Conservation (phyloP, 2,888 invertebrate genomes). For the Dastarcus helophoroides region DNA sequence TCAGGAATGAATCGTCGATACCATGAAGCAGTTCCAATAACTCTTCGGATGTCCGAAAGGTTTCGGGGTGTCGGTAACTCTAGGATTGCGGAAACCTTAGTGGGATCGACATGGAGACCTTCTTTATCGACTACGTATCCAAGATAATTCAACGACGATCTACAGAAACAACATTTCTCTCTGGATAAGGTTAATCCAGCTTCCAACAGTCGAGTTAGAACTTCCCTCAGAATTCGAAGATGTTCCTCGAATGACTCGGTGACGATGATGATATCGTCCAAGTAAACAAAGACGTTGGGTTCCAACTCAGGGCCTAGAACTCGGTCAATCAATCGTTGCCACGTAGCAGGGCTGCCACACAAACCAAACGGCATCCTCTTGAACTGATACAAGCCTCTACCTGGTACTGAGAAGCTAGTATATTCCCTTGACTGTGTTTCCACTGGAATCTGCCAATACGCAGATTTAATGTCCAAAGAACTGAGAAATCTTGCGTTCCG, state of each 20-base stretch:
- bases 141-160: slow-evolving; percentile 6
- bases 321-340: slow-evolving; percentile 8
- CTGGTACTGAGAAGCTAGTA: slow-evolving; percentile 22
- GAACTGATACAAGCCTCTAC: slow-evolving; percentile 8
- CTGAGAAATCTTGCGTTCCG: slow-evolving; percentile 19
- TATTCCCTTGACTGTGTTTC: slow-evolving; percentile 11
- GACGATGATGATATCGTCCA: slow-evolving; percentile 17
- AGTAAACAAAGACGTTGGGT: slow-evolving; percentile 10
- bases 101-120: slow-evolving; percentile 10
- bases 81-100: slow-evolving; percentile 11
- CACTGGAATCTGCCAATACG: slow-evolving; percentile 19
- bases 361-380: slow-evolving; percentile 8
- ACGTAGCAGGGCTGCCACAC: slow-evolving; percentile 6
- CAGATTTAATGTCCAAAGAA: slow-evolving; percentile 19
- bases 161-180: slow-evolving; percentile 9
- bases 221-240: slow-evolving; percentile 12
- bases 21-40: slow-evolving; percentile 12
- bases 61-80: slow-evolving; percentile 9
- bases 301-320: slow-evolving; percentile 9
- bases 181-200: slow-evolving; percentile 16
- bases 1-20: slow-evolving; percentile 11
- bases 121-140: slow-evolving; percentile 6
- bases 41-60: slow-evolving; percentile 10
- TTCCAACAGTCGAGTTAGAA: slow-evolving; percentile 9
- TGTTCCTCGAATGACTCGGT: slow-evolving; percentile 14